phyloP scores from a whole-genome alignment of 2,888 invertebrate genomes.

The Meandrusa payeni region DNA sequence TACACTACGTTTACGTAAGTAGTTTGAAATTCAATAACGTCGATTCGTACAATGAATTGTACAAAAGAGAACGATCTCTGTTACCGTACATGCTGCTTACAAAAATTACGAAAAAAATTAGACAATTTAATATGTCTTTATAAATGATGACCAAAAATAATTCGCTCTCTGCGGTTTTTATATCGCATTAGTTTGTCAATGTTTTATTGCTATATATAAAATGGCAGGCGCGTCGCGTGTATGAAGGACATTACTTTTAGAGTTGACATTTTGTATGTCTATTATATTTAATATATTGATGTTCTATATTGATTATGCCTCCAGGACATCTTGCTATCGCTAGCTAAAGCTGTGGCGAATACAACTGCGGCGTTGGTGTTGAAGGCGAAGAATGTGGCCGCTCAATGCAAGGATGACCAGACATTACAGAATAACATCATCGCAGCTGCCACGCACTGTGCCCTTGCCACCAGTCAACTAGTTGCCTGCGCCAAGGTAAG shows the following conservation, averaged over 20 bases:
- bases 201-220: slow-evolving; percentile 17
- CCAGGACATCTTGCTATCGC: slow-evolving; percentile 92
- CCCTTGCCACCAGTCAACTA: slow-evolving; percentile 97
- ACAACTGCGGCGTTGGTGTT: slow-evolving; percentile 97
- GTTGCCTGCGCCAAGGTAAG: slow-evolving; percentile 96
- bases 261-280: too few relatives aligned
- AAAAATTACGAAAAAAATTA: too few relatives aligned
- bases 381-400: slow-evolving; percentile 97
- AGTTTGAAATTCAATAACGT: too few relatives aligned
- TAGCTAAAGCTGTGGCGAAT: slow-evolving; percentile 98
- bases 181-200: slow-evolving; percentile 12
- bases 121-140: too few relatives aligned
- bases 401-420: slow-evolving; percentile 90
- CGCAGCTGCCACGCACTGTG: slow-evolving; percentile 97
- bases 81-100: too few relatives aligned
- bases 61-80: too few relatives aligned
- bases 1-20: too few relatives aligned
- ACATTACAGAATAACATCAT: slow-evolving; percentile 93
- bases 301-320: too few relatives aligned
- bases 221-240: slow-evolving; percentile 14
- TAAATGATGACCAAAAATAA: too few relatives aligned
- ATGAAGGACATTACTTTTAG: too few relatives aligned
- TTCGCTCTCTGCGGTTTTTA: background rate
- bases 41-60: too few relatives aligned
- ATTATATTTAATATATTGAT: too few relatives aligned